Conservation (phyloP, 2,888 invertebrate genomes). For the Endotricha flammealis region DNA sequence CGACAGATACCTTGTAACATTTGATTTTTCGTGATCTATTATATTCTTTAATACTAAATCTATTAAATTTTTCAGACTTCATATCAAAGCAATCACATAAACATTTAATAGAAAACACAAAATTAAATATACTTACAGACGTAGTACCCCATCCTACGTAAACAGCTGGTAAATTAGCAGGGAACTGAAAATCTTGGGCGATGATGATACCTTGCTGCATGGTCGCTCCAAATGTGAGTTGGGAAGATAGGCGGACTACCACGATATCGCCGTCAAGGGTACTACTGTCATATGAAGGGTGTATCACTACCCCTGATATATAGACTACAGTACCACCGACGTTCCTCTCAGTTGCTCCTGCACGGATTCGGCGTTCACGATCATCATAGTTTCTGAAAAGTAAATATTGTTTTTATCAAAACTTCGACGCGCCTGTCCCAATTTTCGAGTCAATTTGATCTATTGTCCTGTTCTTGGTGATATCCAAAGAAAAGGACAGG, state of each 20-base stretch:
- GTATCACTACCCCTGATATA: slow-evolving; percentile 23
- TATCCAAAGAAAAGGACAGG: too few species aligned
- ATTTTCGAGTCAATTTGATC: too few species aligned
- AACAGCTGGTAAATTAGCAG: slow-evolving; percentile 25
- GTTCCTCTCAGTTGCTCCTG: slow-evolving; percentile 41
- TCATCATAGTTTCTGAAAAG: slow-evolving; percentile 28
- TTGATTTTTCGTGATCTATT: too few species aligned
- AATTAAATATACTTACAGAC: slow-evolving; percentile 24
- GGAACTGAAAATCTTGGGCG: slow-evolving; percentile 17
- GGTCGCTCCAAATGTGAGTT: slow-evolving; percentile 17
- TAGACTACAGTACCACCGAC: slow-evolving; percentile 33
- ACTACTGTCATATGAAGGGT: slow-evolving; percentile 24
- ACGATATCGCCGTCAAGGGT: slow-evolving; percentile 35
- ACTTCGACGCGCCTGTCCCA: too few species aligned
- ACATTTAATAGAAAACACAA: not conserved
- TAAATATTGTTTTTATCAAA: too few species aligned
- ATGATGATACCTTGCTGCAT: slow-evolving; percentile 22
- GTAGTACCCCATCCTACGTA: slow-evolving; percentile 33
- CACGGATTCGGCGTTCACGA: slow-evolving; percentile 38
- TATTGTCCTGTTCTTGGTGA: too few species aligned
- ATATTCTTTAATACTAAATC: too few species aligned
- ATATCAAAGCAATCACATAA: too few species aligned
- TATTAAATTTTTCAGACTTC: too few species aligned
- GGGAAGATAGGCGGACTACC: slow-evolving; percentile 28
- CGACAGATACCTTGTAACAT: too few species aligned